These are phyloP conservation scores for Cliona cf. orientalis DNA, from an alignment of 37 sponge, comb jelly and placozoan genomes.

Conservation along the genomic window DNA sequence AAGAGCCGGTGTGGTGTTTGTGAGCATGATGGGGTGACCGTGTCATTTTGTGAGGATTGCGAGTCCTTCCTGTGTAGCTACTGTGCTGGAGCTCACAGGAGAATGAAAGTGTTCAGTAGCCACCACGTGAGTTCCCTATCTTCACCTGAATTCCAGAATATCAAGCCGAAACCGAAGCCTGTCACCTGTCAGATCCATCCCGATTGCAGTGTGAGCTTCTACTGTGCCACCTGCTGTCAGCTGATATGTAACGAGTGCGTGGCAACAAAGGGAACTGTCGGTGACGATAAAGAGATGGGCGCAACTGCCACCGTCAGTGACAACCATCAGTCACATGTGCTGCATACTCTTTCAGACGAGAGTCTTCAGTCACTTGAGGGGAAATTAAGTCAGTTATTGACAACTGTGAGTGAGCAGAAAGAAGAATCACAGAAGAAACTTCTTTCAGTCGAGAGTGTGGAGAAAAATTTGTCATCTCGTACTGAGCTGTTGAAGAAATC, in stretches of 20 bases:
- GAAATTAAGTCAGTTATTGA: not conserved
- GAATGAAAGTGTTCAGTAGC: not conserved
- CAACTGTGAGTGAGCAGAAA: too few species aligned
- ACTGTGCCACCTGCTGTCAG: not conserved
- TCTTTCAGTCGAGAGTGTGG: too few species aligned
- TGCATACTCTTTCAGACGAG: not conserved
- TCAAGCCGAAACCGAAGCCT: not conserved
- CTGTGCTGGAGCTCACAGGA: not conserved
- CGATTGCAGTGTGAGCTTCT: not conserved
- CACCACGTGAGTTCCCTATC: too few species aligned
- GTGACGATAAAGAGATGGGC: not conserved
- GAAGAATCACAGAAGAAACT: too few species aligned
- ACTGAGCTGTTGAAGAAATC: too few species aligned
- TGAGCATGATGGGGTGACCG: not conserved
- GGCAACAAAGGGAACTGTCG: not conserved
- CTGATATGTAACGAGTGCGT: not conserved
- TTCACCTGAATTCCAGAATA: not conserved
- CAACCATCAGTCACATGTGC: not conserved
- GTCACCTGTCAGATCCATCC: not conserved
- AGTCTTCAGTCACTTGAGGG: not conserved
- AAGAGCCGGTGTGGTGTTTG: not conserved
- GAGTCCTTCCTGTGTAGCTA: not conserved
- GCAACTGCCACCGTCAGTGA: not conserved
- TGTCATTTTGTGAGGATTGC: not conserved
- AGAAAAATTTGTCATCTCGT: too few species aligned